Evolutionary conservation across 2,888 invertebrate genomes (phyloP).

Genomic region (Brachyopa scutellaris): DNA sequence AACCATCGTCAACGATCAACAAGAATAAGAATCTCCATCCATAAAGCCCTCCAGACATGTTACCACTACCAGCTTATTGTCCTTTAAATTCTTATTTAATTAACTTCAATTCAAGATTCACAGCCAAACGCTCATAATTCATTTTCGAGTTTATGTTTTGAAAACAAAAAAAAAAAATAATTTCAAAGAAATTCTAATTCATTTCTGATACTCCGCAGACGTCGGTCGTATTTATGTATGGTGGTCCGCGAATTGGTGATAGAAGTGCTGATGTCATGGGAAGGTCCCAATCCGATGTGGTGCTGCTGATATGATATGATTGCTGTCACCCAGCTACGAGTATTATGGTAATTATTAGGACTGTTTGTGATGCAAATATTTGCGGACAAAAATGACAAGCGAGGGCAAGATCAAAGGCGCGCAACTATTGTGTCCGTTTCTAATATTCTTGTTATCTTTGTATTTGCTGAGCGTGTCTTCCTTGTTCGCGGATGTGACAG

Average conservation of each 20-base stretch:
- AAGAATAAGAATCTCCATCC: neutral
- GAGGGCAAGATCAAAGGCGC: conserved; percentile 40
- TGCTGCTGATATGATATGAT: conserved; percentile 32
- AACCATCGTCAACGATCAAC: neutral
- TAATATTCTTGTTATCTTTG: no score
- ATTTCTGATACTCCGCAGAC: conserved; percentile 21
- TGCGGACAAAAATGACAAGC: conserved; percentile 4
- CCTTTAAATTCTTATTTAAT: conserved; percentile 55
- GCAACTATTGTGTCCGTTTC: conserved; percentile 4
- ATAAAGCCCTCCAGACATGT: no score
- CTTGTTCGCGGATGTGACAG: conserved; percentile 43
- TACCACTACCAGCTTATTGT: conserved; percentile 1
- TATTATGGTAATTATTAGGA: conserved; percentile 5
- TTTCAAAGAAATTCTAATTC: conserved; percentile 36
- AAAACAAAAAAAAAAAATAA: conserved; percentile 9
- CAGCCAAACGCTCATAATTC: conserved; percentile 33
- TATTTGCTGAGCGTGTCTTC: conserved; percentile 34
- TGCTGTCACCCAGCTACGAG: conserved; percentile 26
- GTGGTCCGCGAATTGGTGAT: neutral
- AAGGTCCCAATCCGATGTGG: conserved; percentile 21
- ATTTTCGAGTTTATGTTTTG: conserved; percentile 32
- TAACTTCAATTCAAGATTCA: conserved; percentile 48
- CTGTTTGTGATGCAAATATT: conserved; percentile 36
- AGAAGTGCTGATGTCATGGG: conserved; percentile 28
- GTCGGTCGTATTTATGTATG: neutral